Conservation (phyloP, 1,140 invertebrate species). For the Drosophila varians region DNA sequence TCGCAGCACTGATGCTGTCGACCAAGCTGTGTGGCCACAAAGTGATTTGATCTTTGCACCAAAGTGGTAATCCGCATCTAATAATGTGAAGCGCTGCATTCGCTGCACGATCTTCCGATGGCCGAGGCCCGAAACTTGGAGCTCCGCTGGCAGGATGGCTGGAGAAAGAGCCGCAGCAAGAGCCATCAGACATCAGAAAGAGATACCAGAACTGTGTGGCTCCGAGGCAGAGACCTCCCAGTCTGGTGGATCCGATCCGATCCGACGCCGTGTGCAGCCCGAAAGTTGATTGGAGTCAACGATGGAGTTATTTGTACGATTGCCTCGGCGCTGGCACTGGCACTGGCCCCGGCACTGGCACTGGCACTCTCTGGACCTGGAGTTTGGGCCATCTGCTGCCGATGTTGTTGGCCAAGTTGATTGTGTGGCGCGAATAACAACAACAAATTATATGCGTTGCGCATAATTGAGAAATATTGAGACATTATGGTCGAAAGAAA, state of each 20-base stretch:
- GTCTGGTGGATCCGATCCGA: conserved; percentile 42
- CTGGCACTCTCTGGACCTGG: conserved; percentile 2
- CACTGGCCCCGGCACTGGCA: neutral
- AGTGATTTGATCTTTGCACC: conserved; percentile 82
- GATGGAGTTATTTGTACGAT: conserved; percentile 82
- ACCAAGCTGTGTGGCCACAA: conserved; percentile 60
- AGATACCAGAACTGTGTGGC: conserved; percentile 35
- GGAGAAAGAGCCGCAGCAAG: neutral
- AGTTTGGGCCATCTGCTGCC: conserved; percentile 38
- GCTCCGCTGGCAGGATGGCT: conserved; percentile 1
- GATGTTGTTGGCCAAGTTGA: conserved; percentile 49
- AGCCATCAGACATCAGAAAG: conserved; percentile 1
- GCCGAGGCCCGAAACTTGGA: neutral
- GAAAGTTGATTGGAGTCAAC: conserved; percentile 80
- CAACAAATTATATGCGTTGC: conserved; percentile 77
- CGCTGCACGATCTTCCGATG: conserved; percentile 67
- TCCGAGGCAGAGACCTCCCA: conserved; percentile 67
- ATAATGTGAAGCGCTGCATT: conserved; percentile 81
- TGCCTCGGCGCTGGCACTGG: conserved; percentile 31
- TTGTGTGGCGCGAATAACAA: conserved; percentile 63
- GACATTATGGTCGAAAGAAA: conserved; percentile 60
- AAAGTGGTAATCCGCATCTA: conserved; percentile 82
- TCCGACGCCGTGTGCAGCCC: conserved; percentile 42
- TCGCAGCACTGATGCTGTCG: conserved; percentile 18
- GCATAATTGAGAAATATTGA: conserved; percentile 80